Evolutionary conservation across 2,113 vertebrate species (phyloP).

Genomic region (Menura novaehollandiae): DNA sequence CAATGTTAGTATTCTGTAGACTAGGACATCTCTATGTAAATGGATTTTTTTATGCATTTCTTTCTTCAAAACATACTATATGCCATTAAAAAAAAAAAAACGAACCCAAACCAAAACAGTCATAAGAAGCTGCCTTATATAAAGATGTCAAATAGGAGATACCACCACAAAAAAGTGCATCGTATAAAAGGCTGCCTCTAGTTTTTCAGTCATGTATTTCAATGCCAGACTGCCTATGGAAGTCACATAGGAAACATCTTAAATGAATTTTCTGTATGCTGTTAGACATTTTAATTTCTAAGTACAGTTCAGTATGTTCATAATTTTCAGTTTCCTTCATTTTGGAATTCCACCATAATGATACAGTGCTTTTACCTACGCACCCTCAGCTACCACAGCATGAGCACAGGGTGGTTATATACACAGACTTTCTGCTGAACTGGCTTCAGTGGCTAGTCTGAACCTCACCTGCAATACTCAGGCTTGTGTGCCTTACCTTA

Average conservation of each 20-base stretch:
- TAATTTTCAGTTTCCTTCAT: background rate
- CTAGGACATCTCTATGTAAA: background rate
- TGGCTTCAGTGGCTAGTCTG: background rate
- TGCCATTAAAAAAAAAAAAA: background rate
- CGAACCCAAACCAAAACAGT: background rate
- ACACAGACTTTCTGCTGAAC: background rate
- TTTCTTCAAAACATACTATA: background rate
- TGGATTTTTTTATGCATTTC: background rate
- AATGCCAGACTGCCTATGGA: background rate
- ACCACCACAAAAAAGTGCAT: background rate
- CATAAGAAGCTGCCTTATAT: background rate
- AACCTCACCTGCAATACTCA: background rate
- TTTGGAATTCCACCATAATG: background rate
- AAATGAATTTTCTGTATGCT: background rate
- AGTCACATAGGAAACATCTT: background rate
- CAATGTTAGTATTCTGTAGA: background rate
- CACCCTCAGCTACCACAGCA: background rate
- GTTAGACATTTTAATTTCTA: background rate
- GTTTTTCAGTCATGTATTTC: background rate
- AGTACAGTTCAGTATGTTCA: background rate
- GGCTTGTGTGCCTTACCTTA: background rate
- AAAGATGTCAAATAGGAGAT: background rate
- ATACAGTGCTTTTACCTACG: background rate
- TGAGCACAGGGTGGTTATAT: accelerated
- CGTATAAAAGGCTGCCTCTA: background rate